Evolutionary conservation across 2,113 vertebrate species (phyloP).

Genomic region (Chloropsis cyanopogon): DNA sequence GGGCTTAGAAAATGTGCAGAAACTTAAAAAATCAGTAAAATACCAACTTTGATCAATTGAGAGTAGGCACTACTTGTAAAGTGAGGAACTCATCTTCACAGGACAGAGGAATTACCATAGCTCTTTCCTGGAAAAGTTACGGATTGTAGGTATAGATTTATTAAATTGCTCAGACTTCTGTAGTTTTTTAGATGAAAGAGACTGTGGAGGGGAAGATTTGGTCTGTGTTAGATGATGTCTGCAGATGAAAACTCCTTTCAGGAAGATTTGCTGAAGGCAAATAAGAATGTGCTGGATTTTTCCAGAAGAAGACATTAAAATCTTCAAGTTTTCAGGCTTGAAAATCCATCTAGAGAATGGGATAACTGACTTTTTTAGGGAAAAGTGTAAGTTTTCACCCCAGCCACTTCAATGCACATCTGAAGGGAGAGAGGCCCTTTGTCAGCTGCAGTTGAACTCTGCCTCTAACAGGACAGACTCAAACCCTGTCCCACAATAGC

Average conservation of each 20-base stretch:
- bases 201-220: background rate
- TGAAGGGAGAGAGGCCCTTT: background rate
- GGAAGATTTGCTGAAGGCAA: background rate
- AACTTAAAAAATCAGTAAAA: background rate
- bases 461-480: background rate
- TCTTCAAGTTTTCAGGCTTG: background rate
- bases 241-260: background rate
- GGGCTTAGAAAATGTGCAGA: background rate
- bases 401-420: background rate
- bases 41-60: background rate
- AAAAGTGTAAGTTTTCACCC: background rate
- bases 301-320: background rate
- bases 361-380: background rate
- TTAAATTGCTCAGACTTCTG: background rate
- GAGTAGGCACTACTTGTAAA: background rate
- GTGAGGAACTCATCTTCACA: background rate
- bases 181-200: background rate
- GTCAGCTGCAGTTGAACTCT: background rate
- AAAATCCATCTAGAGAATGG: background rate
- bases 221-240: background rate
- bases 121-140: background rate
- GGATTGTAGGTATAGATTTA: background rate
- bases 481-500: background rate
- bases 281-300: background rate
- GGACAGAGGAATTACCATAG: background rate